Evolutionary conservation across 2,888 invertebrate species (phyloP), one percentile per base, ranked within the genome.

Genomic region (Caenorhabditis auriculariae): DNA sequence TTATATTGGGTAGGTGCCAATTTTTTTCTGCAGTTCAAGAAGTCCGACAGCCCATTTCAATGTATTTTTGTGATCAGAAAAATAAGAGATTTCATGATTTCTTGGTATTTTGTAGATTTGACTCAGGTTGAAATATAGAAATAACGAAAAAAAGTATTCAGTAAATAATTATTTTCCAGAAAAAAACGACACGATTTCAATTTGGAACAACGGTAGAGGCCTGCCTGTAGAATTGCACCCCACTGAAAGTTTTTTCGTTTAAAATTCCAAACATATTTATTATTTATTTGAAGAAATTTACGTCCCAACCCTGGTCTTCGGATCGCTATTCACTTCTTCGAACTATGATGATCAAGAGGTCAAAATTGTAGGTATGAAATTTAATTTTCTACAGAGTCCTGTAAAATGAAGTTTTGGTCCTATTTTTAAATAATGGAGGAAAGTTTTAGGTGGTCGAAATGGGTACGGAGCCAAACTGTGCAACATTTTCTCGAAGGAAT

Each of bases 381-480:
- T 19, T n/a, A 19, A 41, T 9, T 15, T 41, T 41, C n/a, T 17
- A 17, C 9, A 41, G 7, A 41, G n/a, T n/a, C 7, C 21, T 15
- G 9, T 9, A 9, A 9, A 41, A 17, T 7, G 21, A 45, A 45
- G n/a, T n/a, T n/a, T n/a, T n/a, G n/a, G n/a, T n/a, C n/a, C n/a
- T n/a, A n/a, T n/a, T n/a, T n/a, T n/a, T 15, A 26, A 15, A 26
- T 39, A 23, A 24, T n/a, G 19, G 1, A 12, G 48, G 26, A 47
- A 24, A 17, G 17, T 15, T 47, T n/a, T 60, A 83, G 85, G 86
- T 76, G 96, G 98, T 60, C 88, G 96, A 76, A 98, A 98, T 81
- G 98, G 98, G 48, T 98, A 92, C 81, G 98, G 98, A 81, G 98
- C 98, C 5, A 98, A 98, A 84, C 85, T 98, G 50, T 98, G 96